These are phyloP conservation scores for Nezara viridula DNA, from an alignment of 2,888 invertebrate genomes.

Conservation along the genomic window DNA sequence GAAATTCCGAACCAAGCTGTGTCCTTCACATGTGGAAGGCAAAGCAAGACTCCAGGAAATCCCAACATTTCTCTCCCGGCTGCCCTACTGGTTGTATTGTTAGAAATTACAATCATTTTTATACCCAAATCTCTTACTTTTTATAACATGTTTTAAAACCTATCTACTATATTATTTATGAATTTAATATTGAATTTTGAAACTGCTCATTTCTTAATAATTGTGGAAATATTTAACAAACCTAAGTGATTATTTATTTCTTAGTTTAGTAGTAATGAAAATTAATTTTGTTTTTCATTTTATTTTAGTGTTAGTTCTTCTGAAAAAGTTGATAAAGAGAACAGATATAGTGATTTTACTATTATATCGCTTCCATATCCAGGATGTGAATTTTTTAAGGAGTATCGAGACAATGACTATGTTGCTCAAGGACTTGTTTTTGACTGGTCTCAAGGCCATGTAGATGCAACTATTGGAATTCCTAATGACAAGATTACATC, in stretches of 20 bases:
- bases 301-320: constrained; percentile 80
- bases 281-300: not conserved
- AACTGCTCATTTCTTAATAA: too few species aligned
- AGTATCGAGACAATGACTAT: constrained; percentile 81
- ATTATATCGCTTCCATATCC: constrained; percentile 84
- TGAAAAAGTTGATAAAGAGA: constrained; percentile 85
- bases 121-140: too few species aligned
- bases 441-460: constrained; percentile 80
- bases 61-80: too few species aligned
- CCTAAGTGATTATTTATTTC: too few species aligned
- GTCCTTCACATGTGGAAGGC: too few species aligned
- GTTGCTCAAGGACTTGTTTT: constrained; percentile 77
- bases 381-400: constrained; percentile 86
- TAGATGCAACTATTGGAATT: constrained; percentile 77
- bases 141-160: too few species aligned
- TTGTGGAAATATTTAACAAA: too few species aligned
- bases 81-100: too few species aligned
- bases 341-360: constrained; percentile 80
- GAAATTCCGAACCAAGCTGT: too few species aligned
- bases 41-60: too few species aligned
- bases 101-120: too few species aligned
- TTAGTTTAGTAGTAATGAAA: not conserved
- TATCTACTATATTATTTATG: not conserved
- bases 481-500: constrained; percentile 73
- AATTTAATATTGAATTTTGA: too few species aligned